phyloP scores from a whole-genome alignment of 2,797 vertebrate species.

The Schizopygopsis pylzovi region DNA sequence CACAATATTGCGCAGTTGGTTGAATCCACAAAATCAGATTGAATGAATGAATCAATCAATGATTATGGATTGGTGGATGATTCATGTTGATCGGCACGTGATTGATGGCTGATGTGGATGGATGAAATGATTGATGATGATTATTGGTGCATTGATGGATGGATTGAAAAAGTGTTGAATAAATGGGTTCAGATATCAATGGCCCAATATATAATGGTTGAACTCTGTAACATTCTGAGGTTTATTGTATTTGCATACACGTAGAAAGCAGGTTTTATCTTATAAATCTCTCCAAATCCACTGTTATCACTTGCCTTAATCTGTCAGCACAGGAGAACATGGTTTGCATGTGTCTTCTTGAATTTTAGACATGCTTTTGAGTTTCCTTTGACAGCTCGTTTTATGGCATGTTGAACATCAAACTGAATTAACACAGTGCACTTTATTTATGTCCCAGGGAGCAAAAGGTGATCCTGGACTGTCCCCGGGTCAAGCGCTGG shows the following conservation, averaged over 20 bases:
- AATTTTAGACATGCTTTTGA: neutral
- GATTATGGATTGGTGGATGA: neutral
- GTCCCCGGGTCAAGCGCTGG: slow-evolving; percentile 86
- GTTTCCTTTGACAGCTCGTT: neutral
- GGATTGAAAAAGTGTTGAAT: neutral
- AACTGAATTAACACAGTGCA: slow-evolving; percentile 26
- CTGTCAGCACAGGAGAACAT: neutral
- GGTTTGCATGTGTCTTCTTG: neutral
- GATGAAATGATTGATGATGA: neutral
- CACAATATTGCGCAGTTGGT: neutral
- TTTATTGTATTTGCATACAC: neutral
- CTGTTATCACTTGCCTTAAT: slow-evolving; percentile 24
- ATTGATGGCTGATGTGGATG: neutral
- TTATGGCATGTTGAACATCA: neutral
- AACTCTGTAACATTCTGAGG: neutral
- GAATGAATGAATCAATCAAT: neutral
- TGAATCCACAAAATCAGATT: neutral
- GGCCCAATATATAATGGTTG: neutral
- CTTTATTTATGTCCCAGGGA: slow-evolving; percentile 78
- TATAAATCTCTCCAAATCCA: neutral
- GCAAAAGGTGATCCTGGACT: slow-evolving; percentile 92
- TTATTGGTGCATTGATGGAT: neutral
- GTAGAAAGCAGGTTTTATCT: neutral
- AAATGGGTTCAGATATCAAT: neutral
- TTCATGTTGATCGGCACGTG: neutral